Evolutionary conservation across 2,113 vertebrate genomes (phyloP).

Genomic region (Phalacrocorax pelagicus): DNA sequence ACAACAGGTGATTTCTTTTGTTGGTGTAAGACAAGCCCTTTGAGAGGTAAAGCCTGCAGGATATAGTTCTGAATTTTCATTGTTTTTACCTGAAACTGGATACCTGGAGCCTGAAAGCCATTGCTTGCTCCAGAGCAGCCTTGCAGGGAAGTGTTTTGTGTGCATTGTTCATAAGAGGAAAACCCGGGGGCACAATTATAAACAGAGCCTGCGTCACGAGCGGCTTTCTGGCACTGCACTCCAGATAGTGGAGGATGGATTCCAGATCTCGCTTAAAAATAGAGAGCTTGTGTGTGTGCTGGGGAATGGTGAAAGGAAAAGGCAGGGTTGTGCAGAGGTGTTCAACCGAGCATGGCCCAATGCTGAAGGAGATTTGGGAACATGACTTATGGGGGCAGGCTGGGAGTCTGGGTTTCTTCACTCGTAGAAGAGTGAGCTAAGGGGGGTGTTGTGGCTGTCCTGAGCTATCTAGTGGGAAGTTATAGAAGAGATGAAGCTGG

Average conservation of each 20-base stretch:
- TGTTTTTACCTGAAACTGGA: background rate
- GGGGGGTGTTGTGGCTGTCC: background rate
- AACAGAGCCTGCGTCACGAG: constrained; percentile 22
- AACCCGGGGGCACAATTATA: constrained; percentile 29
- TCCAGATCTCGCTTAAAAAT: constrained; percentile 45
- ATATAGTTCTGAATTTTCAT: background rate
- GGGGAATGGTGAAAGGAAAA: background rate
- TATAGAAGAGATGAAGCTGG: background rate
- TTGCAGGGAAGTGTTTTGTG: background rate
- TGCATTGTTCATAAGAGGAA: constrained; percentile 42
- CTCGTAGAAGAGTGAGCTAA: background rate
- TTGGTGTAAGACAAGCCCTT: background rate
- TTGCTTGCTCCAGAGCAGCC: background rate
- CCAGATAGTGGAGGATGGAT: constrained; percentile 19
- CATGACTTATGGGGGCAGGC: rapidly evolving
- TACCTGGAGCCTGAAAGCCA: background rate
- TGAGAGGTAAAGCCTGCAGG: background rate
- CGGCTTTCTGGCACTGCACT: background rate
- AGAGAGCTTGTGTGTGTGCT: background rate
- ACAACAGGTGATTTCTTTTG: background rate
- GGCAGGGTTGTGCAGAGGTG: background rate
- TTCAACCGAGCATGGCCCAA: rapidly evolving
- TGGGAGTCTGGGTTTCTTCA: background rate
- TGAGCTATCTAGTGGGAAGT: background rate
- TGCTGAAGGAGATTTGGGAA: background rate